Evolutionary conservation across 2,888 invertebrate species (phyloP), one percentile per base, ranked within the genome.

Genomic region (Monochamus alternatus): DNA sequence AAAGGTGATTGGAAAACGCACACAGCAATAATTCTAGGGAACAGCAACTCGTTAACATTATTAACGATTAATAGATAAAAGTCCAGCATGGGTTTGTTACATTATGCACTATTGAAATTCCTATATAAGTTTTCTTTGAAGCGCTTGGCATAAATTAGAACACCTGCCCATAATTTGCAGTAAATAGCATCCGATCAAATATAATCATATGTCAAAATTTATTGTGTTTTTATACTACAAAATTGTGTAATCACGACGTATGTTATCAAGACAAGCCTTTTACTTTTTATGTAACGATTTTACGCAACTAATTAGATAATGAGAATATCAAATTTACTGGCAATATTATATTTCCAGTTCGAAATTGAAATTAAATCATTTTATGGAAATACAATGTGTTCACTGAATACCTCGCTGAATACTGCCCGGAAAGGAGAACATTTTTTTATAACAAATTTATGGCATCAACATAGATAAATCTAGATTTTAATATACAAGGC

Each of bases 121-220:
- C 74, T 74, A 14, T 22, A 22, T 30, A 14, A 63, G 74, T 65
- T 75, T 38, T 69, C 63, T 58, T 52, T 69, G 66, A 74, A 78
- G 75, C 72, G 74, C 73, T 79, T 76, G 77, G 65, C 79, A 77
- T 79, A 79, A 72, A 77, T 77, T 79, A 77, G 75, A 79, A 79
- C 77, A 79, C 77, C 79, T 79, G 79, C 75, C 75, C 66, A 75
- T 77, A 75, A 78, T 74, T 75, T 66, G 72, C 70, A 51, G 70
- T 38, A 55, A 66, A 70, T 38, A 10, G 59, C 63, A 60, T 47
- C 14, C 52, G 58, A 75, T 72, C 38, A 59, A 63, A 72, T 72
- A 67, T 75, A 66, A 70, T 72, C 63, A 44, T 64, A 58, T 68
- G 43, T 72, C 67, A 75, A 75, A 72, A 72, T 72, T 59, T 62